Base-by-base conservation (phyloP, 2,888 invertebrate species). In the Eretmocerus hayati region DNA sequence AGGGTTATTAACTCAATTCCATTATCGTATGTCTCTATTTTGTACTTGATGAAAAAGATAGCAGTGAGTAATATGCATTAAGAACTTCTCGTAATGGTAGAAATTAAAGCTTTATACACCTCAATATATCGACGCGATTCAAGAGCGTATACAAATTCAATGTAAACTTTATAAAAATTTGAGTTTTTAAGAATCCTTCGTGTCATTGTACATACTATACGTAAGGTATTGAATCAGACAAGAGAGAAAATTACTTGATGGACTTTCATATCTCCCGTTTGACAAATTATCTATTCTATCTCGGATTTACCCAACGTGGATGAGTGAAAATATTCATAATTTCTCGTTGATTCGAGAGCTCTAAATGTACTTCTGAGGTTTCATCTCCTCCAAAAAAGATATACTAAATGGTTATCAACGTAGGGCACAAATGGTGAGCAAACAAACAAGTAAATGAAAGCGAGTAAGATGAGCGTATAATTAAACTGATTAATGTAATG, bases 341-440 rank as follows among this genome's bases (percentile, higher is more conserved):
- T n/a, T 49, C 52, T 53, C 49, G 52, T 53, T 53, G 52, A 53
- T 49, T 38, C 52, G 52, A 53, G 52, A 52, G 18, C 18, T 43
- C 42, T 51, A 44, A 37, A 26, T 48, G 36, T 48, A 46, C 16
- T 52, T 30, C 18, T 30, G 41, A 40, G 45, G 15, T n/a, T 26
- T 26, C 11, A 26, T 26, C 26, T 41, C 40, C 40, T 33, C 26
- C 39, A 21, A 39, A 46, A 48, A 18, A 35, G 4, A 33, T 37
- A 38, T n/a, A n/a, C n/a, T n/a, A n/a, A n/a, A n/a, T n/a, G n/a
- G n/a, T n/a, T n/a, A 40, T 31, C 19, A 39, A 30, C 48, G 48
- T 36, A 42, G 30, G 52, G 52, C 52, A 53, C 52, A 53, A 53
- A 49, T 53, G 49, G 49, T 53, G 49, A 49, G 52, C 49, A 44